A percentile compares a stretch with the other conserved stretches of the same genome.
Evolutionary conservation across 2,113 vertebrate species (phyloP).

Genomic region (Myiozetetes cayanensis): DNA sequence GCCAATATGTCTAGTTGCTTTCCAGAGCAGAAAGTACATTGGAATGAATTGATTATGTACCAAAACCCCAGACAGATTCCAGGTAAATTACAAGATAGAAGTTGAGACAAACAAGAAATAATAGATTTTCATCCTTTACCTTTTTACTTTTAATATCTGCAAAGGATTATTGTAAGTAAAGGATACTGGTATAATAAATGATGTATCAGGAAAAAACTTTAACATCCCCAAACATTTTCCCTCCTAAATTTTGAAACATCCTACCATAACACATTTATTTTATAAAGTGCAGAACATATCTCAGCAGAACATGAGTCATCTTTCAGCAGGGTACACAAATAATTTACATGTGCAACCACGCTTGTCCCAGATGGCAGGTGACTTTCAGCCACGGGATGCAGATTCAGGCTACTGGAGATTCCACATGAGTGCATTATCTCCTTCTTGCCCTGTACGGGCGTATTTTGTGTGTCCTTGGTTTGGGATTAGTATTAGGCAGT

Average conservation of each 20-base stretch:
- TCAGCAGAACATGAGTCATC: neutral
- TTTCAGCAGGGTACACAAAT: neutral
- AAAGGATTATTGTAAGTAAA: neutral
- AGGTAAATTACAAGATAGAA: neutral
- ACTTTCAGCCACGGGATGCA: neutral
- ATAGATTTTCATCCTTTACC: neutral
- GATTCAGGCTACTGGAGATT: neutral
- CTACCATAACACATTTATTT: neutral
- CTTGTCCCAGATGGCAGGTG: neutral
- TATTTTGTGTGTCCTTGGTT: neutral
- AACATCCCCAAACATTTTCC: neutral
- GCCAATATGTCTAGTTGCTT: neutral
- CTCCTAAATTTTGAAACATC: neutral
- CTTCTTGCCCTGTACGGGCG: neutral
- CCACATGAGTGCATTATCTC: neutral
- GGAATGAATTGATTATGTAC: neutral
- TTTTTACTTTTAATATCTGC: neutral
- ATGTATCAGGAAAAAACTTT: neutral
- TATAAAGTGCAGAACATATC: neutral
- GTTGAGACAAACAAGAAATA: neutral
- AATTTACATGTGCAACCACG: rapidly evolving
- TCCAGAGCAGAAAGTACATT: neutral
- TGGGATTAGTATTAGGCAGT: neutral
- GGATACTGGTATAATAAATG: neutral
- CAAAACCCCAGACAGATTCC: neutral